These are phyloP conservation scores for Drosophila prostipennis DNA, from an alignment of 2,888 invertebrate species.

Conservation along the genomic window DNA sequence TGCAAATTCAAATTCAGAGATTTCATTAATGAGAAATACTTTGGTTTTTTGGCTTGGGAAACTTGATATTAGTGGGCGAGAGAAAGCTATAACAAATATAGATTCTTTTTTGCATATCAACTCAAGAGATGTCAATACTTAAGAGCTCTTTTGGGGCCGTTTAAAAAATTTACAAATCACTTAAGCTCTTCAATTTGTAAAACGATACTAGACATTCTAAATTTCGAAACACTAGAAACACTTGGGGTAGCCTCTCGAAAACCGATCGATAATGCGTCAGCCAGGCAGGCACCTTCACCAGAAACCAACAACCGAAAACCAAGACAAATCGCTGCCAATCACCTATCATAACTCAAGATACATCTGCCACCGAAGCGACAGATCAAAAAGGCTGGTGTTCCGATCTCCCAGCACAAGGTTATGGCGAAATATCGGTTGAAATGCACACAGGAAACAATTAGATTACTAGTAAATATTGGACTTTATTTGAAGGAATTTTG, in stretches of 20 bases:
- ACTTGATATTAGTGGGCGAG: neutral
- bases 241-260: conserved; percentile 27
- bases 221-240: conserved; percentile 29
- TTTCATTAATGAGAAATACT: conserved; percentile 8
- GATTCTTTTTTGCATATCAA: neutral
- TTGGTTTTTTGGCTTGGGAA: neutral
- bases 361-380: conserved; percentile 57
- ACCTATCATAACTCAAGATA: conserved; percentile 68
- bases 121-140: neutral
- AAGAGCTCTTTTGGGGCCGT: neutral
- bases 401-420: conserved; percentile 40
- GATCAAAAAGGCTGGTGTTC: conserved; percentile 34
- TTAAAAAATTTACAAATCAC: conserved; percentile 2
- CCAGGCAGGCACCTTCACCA: conserved; percentile 33
- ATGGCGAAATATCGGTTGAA: conserved; percentile 19
- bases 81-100: neutral
- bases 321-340: conserved; percentile 64
- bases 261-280: conserved; percentile 27
- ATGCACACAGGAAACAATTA: neutral
- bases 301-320: conserved; percentile 11
- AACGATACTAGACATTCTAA: conserved; percentile 45
- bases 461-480: no score
- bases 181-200: conserved; percentile 19
- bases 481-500: no score
- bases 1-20: conserved; percentile 33